Percentiles rank a stretch among this genome's conserved stretches.
Conservation (phyloP, 2,113 vertebrate genomes). For the Coreoperca whiteheadi region DNA sequence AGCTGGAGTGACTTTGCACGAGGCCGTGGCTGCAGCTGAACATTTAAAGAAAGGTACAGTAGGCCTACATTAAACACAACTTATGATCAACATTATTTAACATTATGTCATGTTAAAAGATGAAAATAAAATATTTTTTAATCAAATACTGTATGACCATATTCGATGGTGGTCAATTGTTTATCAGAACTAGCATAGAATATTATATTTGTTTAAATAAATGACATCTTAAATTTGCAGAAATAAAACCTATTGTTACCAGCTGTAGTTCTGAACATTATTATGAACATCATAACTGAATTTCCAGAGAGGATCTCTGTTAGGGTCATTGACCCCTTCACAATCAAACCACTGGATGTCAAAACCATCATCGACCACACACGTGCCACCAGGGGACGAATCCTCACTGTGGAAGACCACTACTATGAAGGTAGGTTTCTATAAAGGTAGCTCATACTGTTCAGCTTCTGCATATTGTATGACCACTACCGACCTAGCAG, state of each 20-base stretch:
- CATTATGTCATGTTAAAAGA: neutral
- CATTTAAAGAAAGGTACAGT: conserved; percentile 91
- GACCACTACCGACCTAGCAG: conserved; percentile 26
- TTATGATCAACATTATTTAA: neutral
- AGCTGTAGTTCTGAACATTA: neutral
- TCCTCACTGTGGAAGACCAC: conserved; percentile 96
- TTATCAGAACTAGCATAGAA: neutral
- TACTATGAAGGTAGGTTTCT: conserved; percentile 90
- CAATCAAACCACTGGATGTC: conserved; percentile 94
- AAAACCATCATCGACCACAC: conserved; percentile 92
- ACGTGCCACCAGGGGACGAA: conserved; percentile 90
- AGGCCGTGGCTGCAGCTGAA: conserved; percentile 92
- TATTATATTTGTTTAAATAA: neutral
- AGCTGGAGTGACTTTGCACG: conserved; percentile 93
- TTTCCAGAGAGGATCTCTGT: conserved; percentile 89
- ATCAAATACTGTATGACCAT: neutral
- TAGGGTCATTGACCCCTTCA: conserved; percentile 93
- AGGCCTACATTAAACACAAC: neutral
- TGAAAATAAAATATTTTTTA: neutral
- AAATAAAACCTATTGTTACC: neutral
- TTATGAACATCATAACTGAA: conserved; percentile 14
- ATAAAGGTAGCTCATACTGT: neutral
- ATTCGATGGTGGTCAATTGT: neutral
- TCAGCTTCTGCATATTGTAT: conserved; percentile 54
- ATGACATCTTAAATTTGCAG: neutral